Base-by-base conservation (phyloP, 2,113 vertebrate genomes). In the Amphiprion ocellaris region DNA sequence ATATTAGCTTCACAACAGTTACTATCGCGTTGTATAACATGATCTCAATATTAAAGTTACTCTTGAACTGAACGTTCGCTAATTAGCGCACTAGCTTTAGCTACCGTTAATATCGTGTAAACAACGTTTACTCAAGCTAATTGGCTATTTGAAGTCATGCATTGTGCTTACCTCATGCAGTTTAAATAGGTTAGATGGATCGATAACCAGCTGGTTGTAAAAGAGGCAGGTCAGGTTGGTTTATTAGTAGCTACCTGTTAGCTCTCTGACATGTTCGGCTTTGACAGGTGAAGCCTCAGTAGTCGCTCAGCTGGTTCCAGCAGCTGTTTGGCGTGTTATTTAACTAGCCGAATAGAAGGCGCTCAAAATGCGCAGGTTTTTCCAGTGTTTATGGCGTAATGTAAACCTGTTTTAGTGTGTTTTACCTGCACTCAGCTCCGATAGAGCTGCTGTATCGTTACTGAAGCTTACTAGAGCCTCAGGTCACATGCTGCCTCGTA, bases 401-500 rank as follows among this genome's bases (percentile, higher is more conserved):
- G n/a, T 3, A 26, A 30, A 66, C n/a, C 15, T 3, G 33, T 37
- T 52, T 58, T 41, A 3, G 10, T 44, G 47, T 41, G 33, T 74
- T 44, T 14, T 15, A 16, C 46, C 9, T 58, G 19, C 37, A 10
- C 19, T 41, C 14, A 14, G 37, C 19, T 5, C 52, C 46, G 49
- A 44, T 64, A 64, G 64, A 61, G 62, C 61, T 62, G 58, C 33
- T 54, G 54, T 23, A 41, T 5, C 23, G 24, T 19, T 60, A 16
- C 11, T 24, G 49, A 77, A 81, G 81, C 56, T 86, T 82, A 79
- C 72, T 37, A 12, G 59, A 68, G 79, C 84, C 56, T 3, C 79
- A 67, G 70, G 77, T 94, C 93, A 93, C 92, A 87, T 93, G 93
- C 69, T 84, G 4, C 77, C n/a, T 53, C 77, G 85, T 93, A 94